Percentiles rank a stretch among this genome's conserved stretches.
phyloP scores from a whole-genome alignment of 2,113 vertebrate species.

The Argyrosomus japonicus region DNA sequence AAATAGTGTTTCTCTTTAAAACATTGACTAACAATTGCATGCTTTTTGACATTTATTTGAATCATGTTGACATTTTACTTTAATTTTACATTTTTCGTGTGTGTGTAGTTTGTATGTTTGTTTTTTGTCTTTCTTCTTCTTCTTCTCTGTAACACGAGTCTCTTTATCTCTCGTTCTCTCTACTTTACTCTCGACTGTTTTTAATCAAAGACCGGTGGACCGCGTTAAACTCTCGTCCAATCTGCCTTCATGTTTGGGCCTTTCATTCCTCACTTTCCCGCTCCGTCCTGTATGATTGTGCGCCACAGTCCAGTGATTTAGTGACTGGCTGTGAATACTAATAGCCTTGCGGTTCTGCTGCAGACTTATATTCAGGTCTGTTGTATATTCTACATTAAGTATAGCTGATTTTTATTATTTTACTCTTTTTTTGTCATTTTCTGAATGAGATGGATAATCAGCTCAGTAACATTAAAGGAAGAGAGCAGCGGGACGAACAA shows the following conservation, averaged over 20 bases:
- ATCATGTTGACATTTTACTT: too few species aligned
- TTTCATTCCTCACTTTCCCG: not conserved
- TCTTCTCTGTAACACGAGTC: too few species aligned
- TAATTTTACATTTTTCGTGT: too few species aligned
- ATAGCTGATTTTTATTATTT: not conserved
- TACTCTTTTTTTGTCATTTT: too few species aligned
- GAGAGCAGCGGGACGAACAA: not conserved
- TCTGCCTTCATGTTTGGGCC: not conserved
- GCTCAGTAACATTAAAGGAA: not conserved
- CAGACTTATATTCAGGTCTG: not conserved
- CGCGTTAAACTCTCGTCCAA: not conserved
- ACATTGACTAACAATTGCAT: too few species aligned
- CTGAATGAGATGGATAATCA: not conserved
- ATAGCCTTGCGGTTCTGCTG: not conserved
- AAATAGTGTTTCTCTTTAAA: too few species aligned
- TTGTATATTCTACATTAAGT: not conserved
- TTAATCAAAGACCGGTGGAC: not conserved
- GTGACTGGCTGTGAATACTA: constrained; percentile 48
- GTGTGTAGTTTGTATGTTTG: too few species aligned
- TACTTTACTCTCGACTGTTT: not conserved
- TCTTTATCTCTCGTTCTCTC: too few species aligned
- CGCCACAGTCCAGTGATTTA: constrained; percentile 1
- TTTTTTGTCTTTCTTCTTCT: too few species aligned
- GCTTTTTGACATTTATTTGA: too few species aligned
- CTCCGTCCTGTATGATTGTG: not conserved